Evolutionary conservation across 2,113 vertebrate genomes (phyloP), one percentile per base, ranked within the genome.

Genomic region (Apus apus): DNA sequence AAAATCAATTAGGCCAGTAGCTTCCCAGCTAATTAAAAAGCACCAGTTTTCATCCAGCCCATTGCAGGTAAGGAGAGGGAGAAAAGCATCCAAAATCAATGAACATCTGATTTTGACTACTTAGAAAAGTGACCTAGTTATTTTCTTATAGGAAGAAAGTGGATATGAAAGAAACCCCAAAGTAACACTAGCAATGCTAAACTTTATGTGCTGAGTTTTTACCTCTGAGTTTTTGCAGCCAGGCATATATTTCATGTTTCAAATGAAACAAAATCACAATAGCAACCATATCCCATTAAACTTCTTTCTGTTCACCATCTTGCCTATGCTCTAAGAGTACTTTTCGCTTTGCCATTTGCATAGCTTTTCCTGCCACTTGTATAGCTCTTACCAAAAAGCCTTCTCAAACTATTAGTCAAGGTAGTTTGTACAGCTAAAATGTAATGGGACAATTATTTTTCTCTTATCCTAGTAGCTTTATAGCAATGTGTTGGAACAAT

Each of bases 1-100:
- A 91, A 96, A 97, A 96, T 65, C 51, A 89, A 77, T 93, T 96
- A 94, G 3, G 29, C 89, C 71, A 61, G 67, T 90, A 95, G 32
- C 71, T 90, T 89, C 92, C 15, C 22, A 94, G 64, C 64, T 96
- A 62, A 87, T 95, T 93, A 93, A 96, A 88, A 15, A 73, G 40
- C 88, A n/a, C 9, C 21, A 73, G 38, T 81, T 92, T 83, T 90
- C 38, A 85, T 78, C 9, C 11, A 67, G 20, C 7, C 22, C 5
- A 1, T 8, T 76, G 12, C 3, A 15, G 5, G 1, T 46, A 5
- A 50, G 13, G 17, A 71, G 26, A 57, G 19, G 9, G 18, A 12
- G 6, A 88, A 94, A 70, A 32, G 2, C 23, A 38, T 54, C 14
- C 8, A 36, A 81, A 75, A 89, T 70, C 34, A 60, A 67, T 64